Base-by-base conservation (phyloP, 2,888 invertebrate species). In the Spodoptera littoralis region DNA sequence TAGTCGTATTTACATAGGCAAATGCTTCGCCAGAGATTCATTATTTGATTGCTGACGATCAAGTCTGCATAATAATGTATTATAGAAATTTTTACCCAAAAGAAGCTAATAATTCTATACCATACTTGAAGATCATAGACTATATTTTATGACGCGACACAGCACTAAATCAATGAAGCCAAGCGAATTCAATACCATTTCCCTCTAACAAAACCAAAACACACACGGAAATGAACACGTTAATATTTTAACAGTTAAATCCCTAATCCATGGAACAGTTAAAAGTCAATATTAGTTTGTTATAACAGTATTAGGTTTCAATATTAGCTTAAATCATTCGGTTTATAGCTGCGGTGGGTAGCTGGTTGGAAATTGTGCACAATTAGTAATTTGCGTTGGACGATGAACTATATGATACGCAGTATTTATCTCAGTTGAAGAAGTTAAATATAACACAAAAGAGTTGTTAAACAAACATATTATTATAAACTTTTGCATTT, bases 281-380 rank as follows among this genome's bases (percentile, higher is more conserved):
- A 42, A 43, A 65, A 49, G 41, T 60, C 47, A 66, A 73, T 45
- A 73, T 48, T 50, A 56, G 72, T 46, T 58, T 58, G 65, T 41
- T 64, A 57, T 72, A 44, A 11, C 48, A 73, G 73, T 67, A 18
- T 61, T 45, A 53, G 18, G 27, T 41, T 50, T 52, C 59, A 78
- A 79, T 66, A 58, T 79, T 68, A 65, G 55, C 57, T 69, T 60
- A 45, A 58, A 60, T 67, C 60, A 56, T 66, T 64, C 36, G 43
- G n/a, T 62, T 50, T 45, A 53, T 27, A 36, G 55, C 36, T 43
- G 41, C 42, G 18, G 44, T 22, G 45, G 22, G n/a, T 52, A 57
- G 11, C 48, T 47, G 44, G 11, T 52, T 61, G 65, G 80, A 77
- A 77, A 76, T 77, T 79, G 73, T 68, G 68, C 60, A 54, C 68